Evolutionary conservation across 2,888 invertebrate species (phyloP).

Genomic region (Ferdinandea cuprea): DNA sequence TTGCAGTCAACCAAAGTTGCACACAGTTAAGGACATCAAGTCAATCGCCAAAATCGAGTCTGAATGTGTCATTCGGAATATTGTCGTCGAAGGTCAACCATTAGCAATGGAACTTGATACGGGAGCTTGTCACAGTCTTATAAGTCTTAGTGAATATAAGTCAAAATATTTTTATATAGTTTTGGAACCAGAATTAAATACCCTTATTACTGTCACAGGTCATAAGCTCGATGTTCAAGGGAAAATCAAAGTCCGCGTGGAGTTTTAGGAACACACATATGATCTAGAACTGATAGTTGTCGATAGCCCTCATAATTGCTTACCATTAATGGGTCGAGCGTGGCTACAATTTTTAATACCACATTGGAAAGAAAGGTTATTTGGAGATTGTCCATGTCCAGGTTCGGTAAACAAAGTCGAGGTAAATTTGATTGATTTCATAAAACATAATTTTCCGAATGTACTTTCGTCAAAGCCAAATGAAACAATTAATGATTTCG

Average conservation of each 20-base stretch:
- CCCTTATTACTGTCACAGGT: not conserved
- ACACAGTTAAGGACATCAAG: slow-evolving; percentile 17
- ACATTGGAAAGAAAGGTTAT: slow-evolving; percentile 6
- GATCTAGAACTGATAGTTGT: slow-evolving; percentile 14
- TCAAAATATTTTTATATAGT: slow-evolving; percentile 15
- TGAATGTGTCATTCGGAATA: slow-evolving; percentile 11
- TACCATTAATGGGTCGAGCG: slow-evolving; percentile 13
- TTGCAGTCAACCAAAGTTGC: slow-evolving; percentile 13
- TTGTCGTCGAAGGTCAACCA: not conserved
- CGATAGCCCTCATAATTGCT: slow-evolving; percentile 2
- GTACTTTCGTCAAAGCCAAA: slow-evolving; percentile 6
- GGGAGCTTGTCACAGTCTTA: slow-evolving; percentile 19
- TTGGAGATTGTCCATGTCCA: slow-evolving; percentile 9
- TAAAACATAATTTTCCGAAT: slow-evolving; percentile 8
- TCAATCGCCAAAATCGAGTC: slow-evolving; percentile 30
- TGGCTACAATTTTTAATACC: slow-evolving; percentile 17
- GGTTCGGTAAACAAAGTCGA: slow-evolving; percentile 2
- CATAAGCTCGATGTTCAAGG: not conserved
- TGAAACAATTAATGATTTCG: slow-evolving; percentile 10
- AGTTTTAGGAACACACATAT: slow-evolving; percentile 11
- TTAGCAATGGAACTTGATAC: slow-evolving; percentile 9
- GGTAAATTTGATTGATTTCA: slow-evolving; percentile 22
- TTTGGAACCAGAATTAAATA: slow-evolving; percentile 13
- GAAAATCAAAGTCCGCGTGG: slow-evolving; percentile 31
- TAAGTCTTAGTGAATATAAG: slow-evolving; percentile 23